Evolutionary conservation across 2,888 invertebrate species (phyloP), one percentile per base, ranked within the genome.

Genomic region (Apocheima hispidaria): DNA sequence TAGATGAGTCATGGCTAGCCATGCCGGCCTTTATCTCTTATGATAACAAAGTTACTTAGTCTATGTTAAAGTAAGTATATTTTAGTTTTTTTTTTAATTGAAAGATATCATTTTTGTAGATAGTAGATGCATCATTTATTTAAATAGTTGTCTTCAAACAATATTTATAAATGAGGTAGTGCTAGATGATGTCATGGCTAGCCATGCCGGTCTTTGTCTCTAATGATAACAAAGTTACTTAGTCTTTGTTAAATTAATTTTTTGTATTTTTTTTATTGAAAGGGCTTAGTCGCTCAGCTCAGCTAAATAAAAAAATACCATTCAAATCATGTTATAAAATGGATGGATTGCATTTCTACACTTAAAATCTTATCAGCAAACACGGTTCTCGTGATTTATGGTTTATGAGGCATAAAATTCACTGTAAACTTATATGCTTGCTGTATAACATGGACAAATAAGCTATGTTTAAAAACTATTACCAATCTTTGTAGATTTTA

Each of bases 371-470:
- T 49, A 35, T 49, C 49, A 36, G 35, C 4, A 9, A 49, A 7
- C 30, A 30, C 14, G 35, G 20, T 21, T 35, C 12, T 33, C 14
- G 9, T 35, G 35, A 49, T 49, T 49, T 35, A 6, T 9, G 4
- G 9, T 49, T 49, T 49, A 49, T 49, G 49, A 36, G 21, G n/a
- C 14, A 49, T 49, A 49, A 49, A 49, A 35, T 44, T 23, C 0
- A 18, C 16, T 44, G 16, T 28, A 44, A 26, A 3, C 10, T 16
- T 28, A 26, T 12, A n/a, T 21, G 43, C 9, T 7, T 26, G 43
- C 14, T 26, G 7, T 14, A 5, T 9, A 16, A 23, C 26, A 4
- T 14, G 2, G 43, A 9, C 14, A 44, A 20, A 26, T 20, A 44
- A 26, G 30, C 20, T n/a, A 18, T n/a, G n/a, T n/a, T n/a, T n/a